Conservation (phyloP, 1,140 invertebrate species). For the Apis cerana region DNA sequence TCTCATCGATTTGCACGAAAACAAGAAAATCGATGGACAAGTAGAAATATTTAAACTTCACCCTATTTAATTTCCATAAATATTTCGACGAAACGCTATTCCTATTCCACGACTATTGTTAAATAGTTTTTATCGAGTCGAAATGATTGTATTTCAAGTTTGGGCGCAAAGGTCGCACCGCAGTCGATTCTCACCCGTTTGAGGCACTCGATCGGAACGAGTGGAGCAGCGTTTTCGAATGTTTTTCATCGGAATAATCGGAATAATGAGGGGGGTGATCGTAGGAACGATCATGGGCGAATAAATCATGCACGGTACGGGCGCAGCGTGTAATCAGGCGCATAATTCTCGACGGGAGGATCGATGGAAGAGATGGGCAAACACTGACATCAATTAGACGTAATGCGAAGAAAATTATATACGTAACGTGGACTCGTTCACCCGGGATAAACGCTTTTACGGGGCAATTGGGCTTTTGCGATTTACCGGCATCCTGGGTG, state of each 20-base stretch:
- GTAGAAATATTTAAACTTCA: too few relatives aligned
- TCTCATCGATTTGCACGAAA: too few relatives aligned
- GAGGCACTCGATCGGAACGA: too few relatives aligned
- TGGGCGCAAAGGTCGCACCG: too few relatives aligned
- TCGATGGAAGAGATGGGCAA: conserved; percentile 58
- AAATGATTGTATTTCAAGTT: too few relatives aligned
- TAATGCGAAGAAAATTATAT: conserved; percentile 68
- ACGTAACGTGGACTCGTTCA: conserved; percentile 43
- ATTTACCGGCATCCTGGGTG: background rate
- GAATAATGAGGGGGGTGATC: background rate
- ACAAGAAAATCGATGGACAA: too few relatives aligned
- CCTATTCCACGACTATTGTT: too few relatives aligned
- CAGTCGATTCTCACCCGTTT: too few relatives aligned
- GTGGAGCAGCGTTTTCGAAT: background rate
- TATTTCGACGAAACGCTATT: too few relatives aligned
- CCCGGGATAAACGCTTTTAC: conserved; percentile 50
- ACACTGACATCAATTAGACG: conserved; percentile 64
- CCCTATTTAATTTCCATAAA: too few relatives aligned
- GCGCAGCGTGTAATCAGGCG: conserved; percentile 53
- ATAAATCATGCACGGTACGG: conserved; percentile 50
- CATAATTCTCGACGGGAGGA: conserved; percentile 51
- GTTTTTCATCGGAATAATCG: conserved; percentile 27
- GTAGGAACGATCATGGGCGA: conserved; percentile 1
- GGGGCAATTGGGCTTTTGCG: conserved; percentile 34
- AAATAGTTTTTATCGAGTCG: too few relatives aligned